Conservation (phyloP, 2,797 vertebrate species). For the Amblyopsis hoosieri region DNA sequence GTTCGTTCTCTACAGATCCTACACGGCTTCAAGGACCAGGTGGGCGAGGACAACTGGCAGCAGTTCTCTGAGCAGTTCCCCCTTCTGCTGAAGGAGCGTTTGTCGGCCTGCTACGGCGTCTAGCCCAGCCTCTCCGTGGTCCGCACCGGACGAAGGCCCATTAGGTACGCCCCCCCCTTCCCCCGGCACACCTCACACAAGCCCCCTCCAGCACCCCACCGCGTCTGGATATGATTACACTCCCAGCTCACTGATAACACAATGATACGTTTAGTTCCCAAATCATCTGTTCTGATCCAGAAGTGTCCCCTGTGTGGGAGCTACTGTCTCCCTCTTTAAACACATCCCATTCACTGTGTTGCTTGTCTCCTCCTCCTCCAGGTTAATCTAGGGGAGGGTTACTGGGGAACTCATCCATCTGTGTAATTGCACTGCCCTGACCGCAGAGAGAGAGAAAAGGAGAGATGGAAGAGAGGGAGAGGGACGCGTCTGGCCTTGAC, state of each 20-base stretch:
- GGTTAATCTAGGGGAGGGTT: conserved; percentile 86
- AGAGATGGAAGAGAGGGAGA: conserved; percentile 56
- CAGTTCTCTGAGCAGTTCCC: conserved; percentile 97
- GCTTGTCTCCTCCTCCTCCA: conserved; percentile 39
- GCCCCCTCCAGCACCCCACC: neutral
- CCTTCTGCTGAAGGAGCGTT: conserved; percentile 90
- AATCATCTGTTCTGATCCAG: conserved; percentile 51
- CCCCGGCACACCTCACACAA: neutral
- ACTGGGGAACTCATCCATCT: conserved; percentile 81
- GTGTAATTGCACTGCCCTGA: conserved; percentile 85
- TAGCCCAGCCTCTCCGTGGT: conserved; percentile 67
- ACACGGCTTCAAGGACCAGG: conserved; percentile 95
- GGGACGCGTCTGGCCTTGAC: conserved; percentile 60
- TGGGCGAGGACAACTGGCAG: conserved; percentile 95
- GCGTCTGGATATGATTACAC: conserved; percentile 66
- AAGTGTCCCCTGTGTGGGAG: neutral
- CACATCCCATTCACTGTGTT: neutral
- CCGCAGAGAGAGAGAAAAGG: conserved; percentile 76
- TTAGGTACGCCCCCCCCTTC: conserved; percentile 64
- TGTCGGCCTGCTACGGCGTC: conserved; percentile 93
- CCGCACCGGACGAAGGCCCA: conserved; percentile 64
- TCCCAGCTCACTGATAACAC: conserved; percentile 68
- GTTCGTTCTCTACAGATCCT: conserved; percentile 80
- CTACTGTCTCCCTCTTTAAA: neutral
- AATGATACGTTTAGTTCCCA: conserved; percentile 70